Evolutionary conservation across 1,140 invertebrate species (phyloP), one percentile per base, ranked within the genome.

Genomic region (Lithobius niger): DNA sequence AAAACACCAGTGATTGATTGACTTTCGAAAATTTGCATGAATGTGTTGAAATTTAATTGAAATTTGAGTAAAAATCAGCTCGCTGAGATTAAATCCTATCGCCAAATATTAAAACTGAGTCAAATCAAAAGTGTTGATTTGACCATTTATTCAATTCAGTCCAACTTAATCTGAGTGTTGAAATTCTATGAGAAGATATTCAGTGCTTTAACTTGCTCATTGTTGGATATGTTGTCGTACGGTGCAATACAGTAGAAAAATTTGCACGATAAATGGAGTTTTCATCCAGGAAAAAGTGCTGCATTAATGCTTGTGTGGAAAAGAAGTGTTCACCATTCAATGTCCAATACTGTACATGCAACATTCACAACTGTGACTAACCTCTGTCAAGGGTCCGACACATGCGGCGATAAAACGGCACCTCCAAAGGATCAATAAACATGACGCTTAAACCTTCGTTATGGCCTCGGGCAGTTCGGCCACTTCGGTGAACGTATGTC

Each of bases 401-500:
- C 2, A 97, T 73, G 66, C 84, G 88, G 0, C 79, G 72, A 64
- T 96, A 98, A 49, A 78, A 76, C 40, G 77, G 77, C 2, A 84
- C 76, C 68, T 98, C 95, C 2, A 79, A 75, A 0, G 91, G 87
- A 62, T 94, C 90, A 70, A 97, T 84, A 50, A 99, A 77, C 57
- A 98, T 76, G 6, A 99, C 79, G 25, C 92, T 91, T 10, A 97
- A 78, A 10, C 96, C 96, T 69, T 88, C 81, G 58, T 84, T 83
- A 52, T 77, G 78, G 10, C 89, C 91, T 56, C 96, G 74, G 0
- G 95, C 96, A 6, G 96, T 99, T 56, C 96, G 76, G 0, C 96
- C 96, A 73, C 91, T 96, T 52, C 96, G 76, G 71, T 99, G 96
- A 0, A 99, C 82, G 69, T 99, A 99, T 68, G 83, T 84, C 80